These are phyloP conservation scores for Rosalia funebris DNA, from an alignment of 2,888 invertebrate genomes.

Conservation along the genomic window DNA sequence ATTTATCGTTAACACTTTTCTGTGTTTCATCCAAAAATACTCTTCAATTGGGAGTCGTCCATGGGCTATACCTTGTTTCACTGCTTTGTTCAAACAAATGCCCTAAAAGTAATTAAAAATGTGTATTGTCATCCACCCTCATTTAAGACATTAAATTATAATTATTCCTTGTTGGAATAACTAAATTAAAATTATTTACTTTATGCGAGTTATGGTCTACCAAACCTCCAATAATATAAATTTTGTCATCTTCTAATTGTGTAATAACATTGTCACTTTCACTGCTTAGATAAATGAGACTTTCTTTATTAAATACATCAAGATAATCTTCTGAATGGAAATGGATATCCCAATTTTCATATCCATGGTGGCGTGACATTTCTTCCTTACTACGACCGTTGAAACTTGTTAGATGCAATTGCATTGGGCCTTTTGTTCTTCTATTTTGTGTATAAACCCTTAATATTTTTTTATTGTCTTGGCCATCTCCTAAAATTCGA, in stretches of 20 bases:
- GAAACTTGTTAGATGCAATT: slow-evolving; percentile 85
- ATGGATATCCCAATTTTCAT: slow-evolving; percentile 90
- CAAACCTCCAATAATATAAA: slow-evolving; percentile 95
- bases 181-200: no score
- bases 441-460: slow-evolving; percentile 92
- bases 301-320: slow-evolving; percentile 78
- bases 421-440: slow-evolving; percentile 80
- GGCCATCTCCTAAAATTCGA: slow-evolving; percentile 78
- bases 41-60: slow-evolving; percentile 89
- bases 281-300: slow-evolving; percentile 90
- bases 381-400: slow-evolving; percentile 77
- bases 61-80: slow-evolving; percentile 80
- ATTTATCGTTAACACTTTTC: slow-evolving; percentile 94
- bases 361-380: slow-evolving; percentile 86
- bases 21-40: slow-evolving; percentile 89
- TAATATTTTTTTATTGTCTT: slow-evolving; percentile 89
- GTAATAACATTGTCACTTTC: slow-evolving; percentile 91
- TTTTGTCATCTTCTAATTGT: slow-evolving; percentile 77
- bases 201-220: slow-evolving; percentile 98
- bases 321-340: slow-evolving; percentile 75
- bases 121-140: no score
- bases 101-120: slow-evolving; percentile 77
- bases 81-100: slow-evolving; percentile 83
- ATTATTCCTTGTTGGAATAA: no score
- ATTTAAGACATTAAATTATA: no score